A percentile compares a stretch with the other conserved stretches of the same genome.
Conservation (phyloP, 2,113 vertebrate species). For the Pelusios castaneus region DNA sequence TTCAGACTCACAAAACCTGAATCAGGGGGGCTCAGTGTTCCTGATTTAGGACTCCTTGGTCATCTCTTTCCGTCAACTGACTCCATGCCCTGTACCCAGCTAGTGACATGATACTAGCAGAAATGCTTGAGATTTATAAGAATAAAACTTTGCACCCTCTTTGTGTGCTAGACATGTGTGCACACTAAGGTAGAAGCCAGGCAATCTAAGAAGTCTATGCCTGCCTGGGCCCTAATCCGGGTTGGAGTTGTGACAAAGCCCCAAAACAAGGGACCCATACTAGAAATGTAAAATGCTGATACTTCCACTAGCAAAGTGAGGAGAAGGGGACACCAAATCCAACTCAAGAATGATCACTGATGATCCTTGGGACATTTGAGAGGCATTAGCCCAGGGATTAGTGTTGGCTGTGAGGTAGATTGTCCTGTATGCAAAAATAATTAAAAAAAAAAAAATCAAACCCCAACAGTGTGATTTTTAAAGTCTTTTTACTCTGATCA, state of each 20-base stretch:
- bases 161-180: background rate
- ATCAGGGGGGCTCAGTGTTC: background rate
- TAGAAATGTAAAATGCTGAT: background rate
- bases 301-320: background rate
- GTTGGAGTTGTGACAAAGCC: background rate
- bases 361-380: background rate
- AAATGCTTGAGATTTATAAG: background rate
- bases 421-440: background rate
- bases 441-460: background rate
- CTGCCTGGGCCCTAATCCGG: background rate
- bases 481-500: background rate
- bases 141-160: background rate
- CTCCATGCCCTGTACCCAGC: background rate
- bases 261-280: background rate
- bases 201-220: background rate
- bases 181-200: background rate
- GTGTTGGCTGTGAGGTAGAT: background rate
- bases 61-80: background rate
- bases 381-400: background rate
- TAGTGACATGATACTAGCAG: background rate
- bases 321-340: background rate
- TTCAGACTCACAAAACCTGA: background rate
- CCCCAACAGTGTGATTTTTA: background rate
- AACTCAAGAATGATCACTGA: background rate
- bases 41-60: background rate